Conservation (phyloP, 2,113 vertebrate genomes). For the Pristiophorus japonicus region DNA sequence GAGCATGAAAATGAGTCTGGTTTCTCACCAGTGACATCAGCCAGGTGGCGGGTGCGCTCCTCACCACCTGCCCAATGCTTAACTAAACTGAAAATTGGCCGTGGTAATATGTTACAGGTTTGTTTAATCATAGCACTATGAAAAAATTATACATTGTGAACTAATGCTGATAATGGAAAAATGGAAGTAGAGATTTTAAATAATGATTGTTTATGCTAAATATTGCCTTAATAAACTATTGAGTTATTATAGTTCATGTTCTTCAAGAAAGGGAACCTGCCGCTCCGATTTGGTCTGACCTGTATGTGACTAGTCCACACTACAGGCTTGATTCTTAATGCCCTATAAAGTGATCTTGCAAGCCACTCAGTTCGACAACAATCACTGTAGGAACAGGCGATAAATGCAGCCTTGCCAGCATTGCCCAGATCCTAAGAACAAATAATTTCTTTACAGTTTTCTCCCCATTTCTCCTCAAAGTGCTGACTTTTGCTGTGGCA, state of each 20-base stretch:
- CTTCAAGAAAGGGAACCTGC: not conserved
- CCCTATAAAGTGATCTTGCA: not conserved
- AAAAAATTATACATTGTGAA: no score
- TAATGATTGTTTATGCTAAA: not conserved
- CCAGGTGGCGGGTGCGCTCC: not conserved
- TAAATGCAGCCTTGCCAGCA: no score
- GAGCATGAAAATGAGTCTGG: no score
- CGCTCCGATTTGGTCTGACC: not conserved
- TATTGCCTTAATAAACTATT: not conserved
- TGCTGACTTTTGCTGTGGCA: no score
- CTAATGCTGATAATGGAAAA: not conserved
- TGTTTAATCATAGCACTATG: not conserved
- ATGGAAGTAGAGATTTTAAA: not conserved
- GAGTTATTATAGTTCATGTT: not conserved
- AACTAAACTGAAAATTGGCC: not conserved
- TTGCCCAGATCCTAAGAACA: no score
- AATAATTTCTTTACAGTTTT: no score
- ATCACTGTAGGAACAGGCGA: not conserved
- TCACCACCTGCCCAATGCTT: not conserved
- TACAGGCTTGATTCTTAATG: not conserved
- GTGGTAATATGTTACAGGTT: not conserved
- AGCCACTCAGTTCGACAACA: not conserved
- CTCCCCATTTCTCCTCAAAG: no score
- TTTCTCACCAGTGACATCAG: not conserved
- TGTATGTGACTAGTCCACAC: not conserved